Conservation (phyloP, 2,113 vertebrate genomes). For the Elachura formosa region DNA sequence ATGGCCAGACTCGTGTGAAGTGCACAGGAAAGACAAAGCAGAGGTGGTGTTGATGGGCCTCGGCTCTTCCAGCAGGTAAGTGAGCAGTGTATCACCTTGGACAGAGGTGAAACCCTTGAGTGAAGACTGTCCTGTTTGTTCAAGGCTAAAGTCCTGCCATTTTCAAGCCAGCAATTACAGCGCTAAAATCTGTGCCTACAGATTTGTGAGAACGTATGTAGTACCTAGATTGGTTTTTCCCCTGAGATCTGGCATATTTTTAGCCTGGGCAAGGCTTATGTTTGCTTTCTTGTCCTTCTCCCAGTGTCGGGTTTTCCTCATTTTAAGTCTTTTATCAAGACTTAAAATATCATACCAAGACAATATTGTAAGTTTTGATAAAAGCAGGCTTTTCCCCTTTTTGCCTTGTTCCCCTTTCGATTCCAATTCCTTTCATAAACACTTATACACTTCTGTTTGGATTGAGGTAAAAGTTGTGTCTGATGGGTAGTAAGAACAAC, state of each 20-base stretch:
- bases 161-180: not conserved
- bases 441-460: not conserved
- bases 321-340: not conserved
- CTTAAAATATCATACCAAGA: too few species aligned
- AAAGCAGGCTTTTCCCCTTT: not conserved
- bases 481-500: not conserved
- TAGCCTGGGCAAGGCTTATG: not conserved
- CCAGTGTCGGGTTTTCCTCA: not conserved
- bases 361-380: not conserved
- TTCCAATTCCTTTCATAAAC: not conserved
- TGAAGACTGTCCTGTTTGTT: not conserved
- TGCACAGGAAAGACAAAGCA: not conserved
- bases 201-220: not conserved
- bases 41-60: not conserved
- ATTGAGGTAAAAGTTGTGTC: not conserved
- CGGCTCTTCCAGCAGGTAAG: not conserved
- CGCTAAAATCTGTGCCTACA: not conserved
- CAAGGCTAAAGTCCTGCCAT: rapidly evolving
- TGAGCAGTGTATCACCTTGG: not conserved
- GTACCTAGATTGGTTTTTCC: not conserved
- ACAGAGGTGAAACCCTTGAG: not conserved
- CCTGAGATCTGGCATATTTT: not conserved
- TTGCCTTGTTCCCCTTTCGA: not conserved
- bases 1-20: not conserved
- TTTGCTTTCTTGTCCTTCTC: not conserved